Evolutionary conservation across 1,140 invertebrate genomes (phyloP).

Genomic region (Lithobius niger): DNA sequence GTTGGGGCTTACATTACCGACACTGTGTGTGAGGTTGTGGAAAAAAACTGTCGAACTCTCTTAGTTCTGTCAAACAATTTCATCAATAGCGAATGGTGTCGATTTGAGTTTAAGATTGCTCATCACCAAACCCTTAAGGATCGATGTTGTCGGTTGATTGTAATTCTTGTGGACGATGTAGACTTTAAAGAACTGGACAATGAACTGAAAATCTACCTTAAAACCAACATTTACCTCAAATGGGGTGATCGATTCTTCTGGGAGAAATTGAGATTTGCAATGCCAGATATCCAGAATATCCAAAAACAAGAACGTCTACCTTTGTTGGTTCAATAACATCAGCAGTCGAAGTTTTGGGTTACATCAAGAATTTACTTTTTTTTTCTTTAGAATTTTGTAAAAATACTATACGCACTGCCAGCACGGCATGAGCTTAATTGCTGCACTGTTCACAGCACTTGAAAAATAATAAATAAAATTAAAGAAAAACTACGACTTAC

Average conservation of each 20-base stretch:
- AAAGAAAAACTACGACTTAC: too few species aligned
- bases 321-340: too few species aligned
- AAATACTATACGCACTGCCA: too few species aligned
- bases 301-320: too few species aligned
- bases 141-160: constrained; percentile 55
- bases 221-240: constrained; percentile 29
- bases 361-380: too few species aligned
- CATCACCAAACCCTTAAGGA: constrained; percentile 80
- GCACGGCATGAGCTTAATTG: too few species aligned
- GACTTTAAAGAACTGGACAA: constrained; percentile 22
- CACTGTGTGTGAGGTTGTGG: constrained; percentile 70
- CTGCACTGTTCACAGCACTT: too few species aligned
- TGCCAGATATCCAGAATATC: too few species aligned
- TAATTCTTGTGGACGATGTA: constrained; percentile 64
- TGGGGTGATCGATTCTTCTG: constrained; percentile 25
- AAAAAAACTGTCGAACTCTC: constrained; percentile 75
- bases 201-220: constrained; percentile 25
- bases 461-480: too few species aligned
- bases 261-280: constrained; percentile 28
- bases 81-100: constrained; percentile 82
- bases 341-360: too few species aligned
- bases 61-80: constrained; percentile 84
- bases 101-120: constrained; percentile 83
- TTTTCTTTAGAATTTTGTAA: too few species aligned
- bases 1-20: constrained; percentile 21